A percentile compares a stretch with the other conserved stretches of the same genome.
Evolutionary conservation across 2,113 vertebrate genomes (phyloP).

Genomic region (Caloenas nicobarica): DNA sequence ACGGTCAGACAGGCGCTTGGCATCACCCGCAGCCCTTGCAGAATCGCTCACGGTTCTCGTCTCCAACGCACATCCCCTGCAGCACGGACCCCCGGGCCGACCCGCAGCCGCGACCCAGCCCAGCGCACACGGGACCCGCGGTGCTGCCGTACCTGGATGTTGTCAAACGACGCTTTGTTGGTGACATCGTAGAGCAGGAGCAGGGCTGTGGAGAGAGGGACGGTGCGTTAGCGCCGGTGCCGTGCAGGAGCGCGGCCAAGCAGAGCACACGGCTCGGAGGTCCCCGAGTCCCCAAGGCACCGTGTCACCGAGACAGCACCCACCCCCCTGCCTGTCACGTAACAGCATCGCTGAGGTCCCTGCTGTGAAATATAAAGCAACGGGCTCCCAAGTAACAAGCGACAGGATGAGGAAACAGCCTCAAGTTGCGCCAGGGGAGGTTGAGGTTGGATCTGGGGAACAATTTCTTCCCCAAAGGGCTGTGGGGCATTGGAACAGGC

Average conservation of each 20-base stretch:
- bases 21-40: background rate
- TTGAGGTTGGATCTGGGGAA: too few species aligned
- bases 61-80: background rate
- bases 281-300: too few species aligned
- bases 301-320: too few species aligned
- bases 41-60: fast-evolving
- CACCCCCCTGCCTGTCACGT: too few species aligned
- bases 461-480: too few species aligned
- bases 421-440: too few species aligned
- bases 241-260: fast-evolving
- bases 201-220: conserved; percentile 78
- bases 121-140: fast-evolving
- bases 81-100: fast-evolving
- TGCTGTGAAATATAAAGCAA: background rate
- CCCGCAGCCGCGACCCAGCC: background rate
- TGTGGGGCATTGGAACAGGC: too few species aligned
- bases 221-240: fast-evolving
- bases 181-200: conserved; percentile 93
- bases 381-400: background rate
- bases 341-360: background rate
- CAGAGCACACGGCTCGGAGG: background rate
- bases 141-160: conserved; percentile 83
- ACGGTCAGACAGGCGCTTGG: background rate
- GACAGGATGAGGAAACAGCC: too few species aligned
- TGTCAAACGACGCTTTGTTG: conserved; percentile 92